Evolutionary conservation across 2,113 vertebrate genomes (phyloP), one percentile per base, ranked within the genome.

Genomic region (Aptenodytes patagonicus): DNA sequence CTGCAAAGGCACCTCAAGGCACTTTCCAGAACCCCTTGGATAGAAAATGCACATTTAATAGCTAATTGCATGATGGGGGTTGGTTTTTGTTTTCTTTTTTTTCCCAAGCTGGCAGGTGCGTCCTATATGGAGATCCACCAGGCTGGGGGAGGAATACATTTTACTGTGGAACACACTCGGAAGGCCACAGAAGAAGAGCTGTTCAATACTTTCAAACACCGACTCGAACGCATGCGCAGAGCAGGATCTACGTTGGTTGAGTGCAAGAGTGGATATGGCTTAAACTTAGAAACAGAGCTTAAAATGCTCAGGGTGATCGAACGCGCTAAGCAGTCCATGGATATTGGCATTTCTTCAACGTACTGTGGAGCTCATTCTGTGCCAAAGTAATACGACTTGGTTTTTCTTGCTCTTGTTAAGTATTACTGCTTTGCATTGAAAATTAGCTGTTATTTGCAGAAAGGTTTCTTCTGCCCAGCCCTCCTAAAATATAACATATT

Each of bases 241-340:
- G 97, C 99, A 0, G 99, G 99, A 4, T 99, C 99, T 69, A 99
- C 99, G 0, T 95, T 99, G 97, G 99, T 99, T 65, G 99, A 99
- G 97, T 99, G 99, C 95, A 99, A 99, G 98, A 99, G 99, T n/a
- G 99, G 99, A 9, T 99, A 99, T 0, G 99, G 99, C 58, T 97
- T 99, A 40, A 97, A 99, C 87, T 93, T 99, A 75, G 97, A 99
- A 29, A 98, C 98, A 0, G 99, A 99, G 97, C 97, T 99, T 14
- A 99, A 99, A 97, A 99, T 99, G 99, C 98, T 99, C 91, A 96
- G 98, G 17, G 99, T 99, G 90, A 99, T 99, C 0, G 98, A 99
- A 65, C 96, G 96, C 0, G 99, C 99, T 4, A 93, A 94, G 64
- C 82, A 49, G 55, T 97, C 98, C 40, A 52, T 98, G 94, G 97